Evolutionary conservation across 2,113 vertebrate genomes (phyloP).

Genomic region (Nymphicus hollandicus): DNA sequence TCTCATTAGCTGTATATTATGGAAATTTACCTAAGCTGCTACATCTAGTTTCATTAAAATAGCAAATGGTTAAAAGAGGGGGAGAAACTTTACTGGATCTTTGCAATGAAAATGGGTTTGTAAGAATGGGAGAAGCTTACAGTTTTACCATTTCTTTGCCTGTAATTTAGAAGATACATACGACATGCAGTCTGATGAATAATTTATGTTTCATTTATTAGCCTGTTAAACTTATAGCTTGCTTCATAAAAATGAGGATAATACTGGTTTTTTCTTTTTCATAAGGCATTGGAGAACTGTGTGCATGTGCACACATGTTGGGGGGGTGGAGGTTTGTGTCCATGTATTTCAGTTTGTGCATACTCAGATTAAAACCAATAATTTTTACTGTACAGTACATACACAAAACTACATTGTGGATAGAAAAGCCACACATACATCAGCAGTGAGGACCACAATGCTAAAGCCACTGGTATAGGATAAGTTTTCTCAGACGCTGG

Average conservation of each 20-base stretch:
- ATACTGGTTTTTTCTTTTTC: slow-evolving; percentile 27
- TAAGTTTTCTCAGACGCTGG: background rate
- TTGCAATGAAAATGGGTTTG: slow-evolving; percentile 50
- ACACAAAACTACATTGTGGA: rapidly evolving
- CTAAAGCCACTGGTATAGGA: background rate
- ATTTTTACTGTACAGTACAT: background rate
- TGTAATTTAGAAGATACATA: slow-evolving; percentile 65
- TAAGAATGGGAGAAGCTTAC: slow-evolving; percentile 5
- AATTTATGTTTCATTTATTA: slow-evolving; percentile 75
- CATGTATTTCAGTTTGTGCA: background rate
- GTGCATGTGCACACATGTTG: background rate
- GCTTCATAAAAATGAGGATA: slow-evolving; percentile 68
- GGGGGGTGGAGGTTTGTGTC: background rate
- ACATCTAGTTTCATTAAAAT: slow-evolving; percentile 47
- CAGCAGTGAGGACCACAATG: background rate
- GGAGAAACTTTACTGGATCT: background rate
- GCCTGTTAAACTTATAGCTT: slow-evolving; percentile 57
- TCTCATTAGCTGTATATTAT: slow-evolving; percentile 31
- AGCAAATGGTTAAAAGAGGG: slow-evolving; percentile 50
- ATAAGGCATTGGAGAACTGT: background rate
- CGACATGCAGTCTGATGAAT: slow-evolving; percentile 51
- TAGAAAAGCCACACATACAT: background rate
- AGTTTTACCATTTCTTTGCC: slow-evolving; percentile 40
- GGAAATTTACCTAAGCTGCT: slow-evolving; percentile 49
- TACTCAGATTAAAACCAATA: background rate